phyloP scores from a whole-genome alignment of 1,140 invertebrate species.

The Cephus cinctus region DNA sequence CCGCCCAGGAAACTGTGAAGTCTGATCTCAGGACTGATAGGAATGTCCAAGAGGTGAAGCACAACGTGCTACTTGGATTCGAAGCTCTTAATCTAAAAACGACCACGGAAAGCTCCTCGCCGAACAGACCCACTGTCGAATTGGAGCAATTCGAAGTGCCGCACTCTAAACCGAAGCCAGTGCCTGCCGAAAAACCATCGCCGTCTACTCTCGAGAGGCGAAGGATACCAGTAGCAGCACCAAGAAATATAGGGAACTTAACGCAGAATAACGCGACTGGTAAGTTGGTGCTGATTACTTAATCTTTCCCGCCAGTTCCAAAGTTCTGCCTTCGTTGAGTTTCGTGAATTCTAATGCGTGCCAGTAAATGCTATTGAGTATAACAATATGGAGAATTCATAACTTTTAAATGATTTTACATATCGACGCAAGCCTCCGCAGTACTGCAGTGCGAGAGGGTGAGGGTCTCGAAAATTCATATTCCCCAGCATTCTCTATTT shows the following conservation, averaged over 20 bases:
- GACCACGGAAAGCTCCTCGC: conserved; percentile 17
- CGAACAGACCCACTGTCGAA: conserved; percentile 22
- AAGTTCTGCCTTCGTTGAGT: too few relatives aligned
- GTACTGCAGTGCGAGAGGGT: too few relatives aligned
- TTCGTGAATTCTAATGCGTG: too few relatives aligned
- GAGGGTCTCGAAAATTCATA: too few relatives aligned
- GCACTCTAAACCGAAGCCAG: conserved; percentile 27
- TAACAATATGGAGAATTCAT: too few relatives aligned
- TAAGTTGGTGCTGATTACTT: too few relatives aligned
- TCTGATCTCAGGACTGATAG: conserved; percentile 22
- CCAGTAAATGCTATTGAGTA: too few relatives aligned
- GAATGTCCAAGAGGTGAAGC: conserved; percentile 18
- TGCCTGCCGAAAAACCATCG: conserved; percentile 40
- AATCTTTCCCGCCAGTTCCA: too few relatives aligned
- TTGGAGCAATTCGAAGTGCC: conserved; percentile 23
- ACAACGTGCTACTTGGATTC: conserved; percentile 26
- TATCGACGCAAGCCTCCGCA: too few relatives aligned
- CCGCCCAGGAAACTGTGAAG: conserved; percentile 10
- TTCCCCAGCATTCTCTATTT: neutral
- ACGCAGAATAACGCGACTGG: too few relatives aligned
- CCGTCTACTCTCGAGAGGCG: conserved; percentile 42
- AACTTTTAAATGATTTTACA: too few relatives aligned
- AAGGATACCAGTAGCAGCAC: conserved; percentile 57
- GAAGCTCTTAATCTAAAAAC: conserved; percentile 21
- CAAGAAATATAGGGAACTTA: conserved; percentile 53